Evolutionary conservation across 2,888 invertebrate species (phyloP).

Genomic region (Limnephilus marmoratus): DNA sequence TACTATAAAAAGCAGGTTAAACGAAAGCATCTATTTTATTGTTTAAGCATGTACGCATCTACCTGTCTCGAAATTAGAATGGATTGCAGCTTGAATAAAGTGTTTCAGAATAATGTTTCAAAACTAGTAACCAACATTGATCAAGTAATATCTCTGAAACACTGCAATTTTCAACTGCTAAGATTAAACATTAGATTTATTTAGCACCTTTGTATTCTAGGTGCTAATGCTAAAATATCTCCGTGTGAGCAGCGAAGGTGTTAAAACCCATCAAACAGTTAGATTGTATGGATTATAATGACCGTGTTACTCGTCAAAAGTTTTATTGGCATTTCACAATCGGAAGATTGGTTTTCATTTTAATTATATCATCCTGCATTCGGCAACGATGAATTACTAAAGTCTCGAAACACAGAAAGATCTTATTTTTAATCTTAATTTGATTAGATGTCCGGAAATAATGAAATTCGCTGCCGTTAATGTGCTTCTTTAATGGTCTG

Average conservation of each 20-base stretch:
- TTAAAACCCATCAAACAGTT: conserved; percentile 14
- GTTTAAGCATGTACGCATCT: background rate
- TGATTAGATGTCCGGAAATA: conserved; percentile 31
- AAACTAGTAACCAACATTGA: background rate
- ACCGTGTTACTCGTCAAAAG: conserved; percentile 29
- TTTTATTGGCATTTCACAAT: conserved; percentile 44
- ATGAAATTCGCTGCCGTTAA: conserved; percentile 16
- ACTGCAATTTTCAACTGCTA: background rate
- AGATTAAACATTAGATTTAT: background rate
- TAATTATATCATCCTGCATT: conserved; percentile 25
- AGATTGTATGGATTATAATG: conserved; percentile 20
- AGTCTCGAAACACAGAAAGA: conserved; percentile 34
- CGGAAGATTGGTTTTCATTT: conserved; percentile 42
- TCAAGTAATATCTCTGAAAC: background rate
- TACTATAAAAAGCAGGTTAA: background rate
- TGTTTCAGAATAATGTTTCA: background rate
- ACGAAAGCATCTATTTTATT: background rate
- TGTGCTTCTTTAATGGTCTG: conserved; percentile 23
- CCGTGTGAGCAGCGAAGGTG: background rate
- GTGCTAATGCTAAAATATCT: background rate
- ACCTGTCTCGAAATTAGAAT: background rate
- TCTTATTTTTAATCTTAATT: conserved; percentile 27
- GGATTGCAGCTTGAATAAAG: background rate
- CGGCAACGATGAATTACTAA: conserved; percentile 27
- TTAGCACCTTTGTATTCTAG: background rate